Evolutionary conservation across 2,888 invertebrate species (phyloP).

Genomic region (Zhuqinia jingwanae): DNA sequence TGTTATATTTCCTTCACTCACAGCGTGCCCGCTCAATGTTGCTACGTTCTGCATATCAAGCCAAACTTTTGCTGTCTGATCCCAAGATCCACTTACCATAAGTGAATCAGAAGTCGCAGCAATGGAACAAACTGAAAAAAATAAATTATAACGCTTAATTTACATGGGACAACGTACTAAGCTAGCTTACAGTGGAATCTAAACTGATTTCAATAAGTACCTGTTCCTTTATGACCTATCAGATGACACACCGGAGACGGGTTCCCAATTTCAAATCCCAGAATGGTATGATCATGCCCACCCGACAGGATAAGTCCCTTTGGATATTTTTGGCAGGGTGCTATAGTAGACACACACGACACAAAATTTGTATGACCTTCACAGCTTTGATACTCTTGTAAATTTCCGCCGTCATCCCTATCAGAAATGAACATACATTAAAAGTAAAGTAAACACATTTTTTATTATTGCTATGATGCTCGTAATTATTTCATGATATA

Average conservation of each 20-base stretch:
- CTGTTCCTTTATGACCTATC: constrained; percentile 89
- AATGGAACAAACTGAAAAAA: constrained; percentile 82
- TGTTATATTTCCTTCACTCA: too few species aligned
- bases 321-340: constrained; percentile 86
- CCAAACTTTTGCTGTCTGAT: constrained; percentile 94
- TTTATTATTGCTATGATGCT: background rate
- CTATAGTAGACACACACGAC: constrained; percentile 89
- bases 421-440: too few species aligned
- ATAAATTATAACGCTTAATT: background rate
- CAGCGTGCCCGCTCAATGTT: constrained; percentile 85
- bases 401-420: constrained; percentile 67
- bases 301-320: constrained; percentile 92
- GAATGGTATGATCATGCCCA: constrained; percentile 92
- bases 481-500: background rate
- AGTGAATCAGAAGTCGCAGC: constrained; percentile 82
- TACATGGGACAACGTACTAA: background rate
- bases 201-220: too few species aligned
- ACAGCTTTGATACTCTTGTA: constrained; percentile 85
- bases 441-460: constrained; percentile 24
- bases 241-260: constrained; percentile 86
- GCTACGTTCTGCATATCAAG: constrained; percentile 83
- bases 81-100: constrained; percentile 95
- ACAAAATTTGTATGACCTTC: constrained; percentile 93
- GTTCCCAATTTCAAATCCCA: constrained; percentile 88
- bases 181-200: too few species aligned